Conservation (phyloP, 2,888 invertebrate species). For the Ophion obscuratus region DNA sequence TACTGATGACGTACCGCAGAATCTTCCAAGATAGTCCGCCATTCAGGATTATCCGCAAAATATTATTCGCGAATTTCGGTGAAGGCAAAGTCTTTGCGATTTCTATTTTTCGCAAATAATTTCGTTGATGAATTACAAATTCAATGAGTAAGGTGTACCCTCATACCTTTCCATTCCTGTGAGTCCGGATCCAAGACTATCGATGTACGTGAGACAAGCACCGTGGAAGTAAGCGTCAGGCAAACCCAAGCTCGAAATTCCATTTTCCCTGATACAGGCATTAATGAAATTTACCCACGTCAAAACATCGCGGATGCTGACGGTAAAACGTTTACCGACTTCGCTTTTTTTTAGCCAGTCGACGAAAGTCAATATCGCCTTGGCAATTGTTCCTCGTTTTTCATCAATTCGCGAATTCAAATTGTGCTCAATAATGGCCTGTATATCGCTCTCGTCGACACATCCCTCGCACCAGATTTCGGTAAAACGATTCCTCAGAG, state of each 20-base stretch:
- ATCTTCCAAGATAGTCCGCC: too few relatives aligned
- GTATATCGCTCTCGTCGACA: constrained; percentile 89
- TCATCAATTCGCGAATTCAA: constrained; percentile 86
- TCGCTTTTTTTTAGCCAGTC: constrained; percentile 90
- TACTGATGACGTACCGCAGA: background rate
- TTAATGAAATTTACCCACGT: constrained; percentile 97
- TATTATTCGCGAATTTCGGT: too few relatives aligned
- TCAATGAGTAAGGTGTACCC: background rate
- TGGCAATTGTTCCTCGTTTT: constrained; percentile 87
- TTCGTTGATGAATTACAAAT: background rate
- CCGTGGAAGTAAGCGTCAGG: constrained; percentile 94
- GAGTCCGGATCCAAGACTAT: constrained; percentile 94
- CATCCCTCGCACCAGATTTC: constrained; percentile 98
- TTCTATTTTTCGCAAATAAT: background rate
- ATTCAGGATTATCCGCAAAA: too few relatives aligned
- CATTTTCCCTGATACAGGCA: constrained; percentile 81
- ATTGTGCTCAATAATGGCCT: constrained; percentile 93
- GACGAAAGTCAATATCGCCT: constrained; percentile 91
- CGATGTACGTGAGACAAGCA: constrained; percentile 95
- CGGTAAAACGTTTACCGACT: constrained; percentile 91
- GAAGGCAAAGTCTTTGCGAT: background rate
- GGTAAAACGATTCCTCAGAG: constrained; percentile 98
- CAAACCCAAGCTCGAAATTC: constrained; percentile 81
- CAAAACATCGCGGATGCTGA: constrained; percentile 96
- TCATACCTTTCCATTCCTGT: constrained; percentile 89